Evolutionary conservation across 2,888 invertebrate genomes (phyloP).

Genomic region (Dasysyrphus tricinctus): DNA sequence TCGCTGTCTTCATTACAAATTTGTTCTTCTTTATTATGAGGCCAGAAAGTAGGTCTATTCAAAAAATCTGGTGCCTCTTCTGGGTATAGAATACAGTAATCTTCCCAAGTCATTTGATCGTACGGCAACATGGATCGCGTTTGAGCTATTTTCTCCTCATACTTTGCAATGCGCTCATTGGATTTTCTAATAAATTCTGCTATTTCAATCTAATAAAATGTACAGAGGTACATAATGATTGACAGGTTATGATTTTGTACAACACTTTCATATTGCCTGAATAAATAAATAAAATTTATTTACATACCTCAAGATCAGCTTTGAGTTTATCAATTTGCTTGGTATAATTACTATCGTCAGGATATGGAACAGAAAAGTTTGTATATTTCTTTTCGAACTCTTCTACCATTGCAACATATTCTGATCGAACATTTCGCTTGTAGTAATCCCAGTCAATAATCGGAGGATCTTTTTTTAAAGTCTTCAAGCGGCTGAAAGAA

Average conservation of each 20-base stretch:
- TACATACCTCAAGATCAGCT: constrained; percentile 84
- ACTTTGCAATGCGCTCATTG: constrained; percentile 80
- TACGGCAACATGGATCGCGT: constrained; percentile 88
- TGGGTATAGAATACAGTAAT: constrained; percentile 89
- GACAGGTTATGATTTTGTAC: too few species aligned
- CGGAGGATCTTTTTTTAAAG: constrained; percentile 88
- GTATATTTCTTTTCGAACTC: constrained; percentile 92
- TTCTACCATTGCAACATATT: constrained; percentile 91
- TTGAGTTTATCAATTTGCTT: constrained; percentile 87
- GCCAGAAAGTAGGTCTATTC: constrained; percentile 93
- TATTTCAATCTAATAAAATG: constrained; percentile 70
- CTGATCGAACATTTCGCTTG: constrained; percentile 86
- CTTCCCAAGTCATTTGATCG: constrained; percentile 94
- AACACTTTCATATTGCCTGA: too few species aligned
- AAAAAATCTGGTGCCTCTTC: constrained; percentile 88
- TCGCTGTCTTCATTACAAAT: constrained; percentile 75
- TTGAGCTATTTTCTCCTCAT: constrained; percentile 86
- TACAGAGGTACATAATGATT: too few species aligned
- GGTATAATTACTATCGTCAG: constrained; percentile 81
- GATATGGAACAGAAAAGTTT: constrained; percentile 89
- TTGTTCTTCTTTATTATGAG: constrained; percentile 89
- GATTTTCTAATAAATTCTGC: constrained; percentile 77
- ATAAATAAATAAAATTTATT: neutral
- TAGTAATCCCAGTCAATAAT: constrained; percentile 93
- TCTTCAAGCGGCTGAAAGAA: constrained; percentile 76